These are phyloP conservation scores for Hippocampus kuda DNA, from an alignment of 2,797 vertebrate species.

Conservation along the genomic window DNA sequence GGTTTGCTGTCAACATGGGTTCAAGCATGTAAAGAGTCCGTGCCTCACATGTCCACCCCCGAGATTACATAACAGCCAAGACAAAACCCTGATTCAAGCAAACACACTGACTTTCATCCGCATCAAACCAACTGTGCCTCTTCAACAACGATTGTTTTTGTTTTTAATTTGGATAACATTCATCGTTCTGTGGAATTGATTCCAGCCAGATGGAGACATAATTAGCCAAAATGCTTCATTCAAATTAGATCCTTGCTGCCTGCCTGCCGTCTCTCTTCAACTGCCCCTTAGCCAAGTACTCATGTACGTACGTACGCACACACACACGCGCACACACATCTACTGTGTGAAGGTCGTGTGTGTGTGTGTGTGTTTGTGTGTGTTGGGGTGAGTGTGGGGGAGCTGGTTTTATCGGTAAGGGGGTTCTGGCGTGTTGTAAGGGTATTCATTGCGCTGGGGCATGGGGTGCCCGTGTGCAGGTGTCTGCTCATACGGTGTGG, in stretches of 20 bases:
- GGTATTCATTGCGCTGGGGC: conserved; percentile 72
- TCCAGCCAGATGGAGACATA: conserved; percentile 8
- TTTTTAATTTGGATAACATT: background rate
- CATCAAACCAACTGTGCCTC: conserved; percentile 23
- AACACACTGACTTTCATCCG: conserved; percentile 6
- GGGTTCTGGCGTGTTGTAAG: conserved; percentile 75
- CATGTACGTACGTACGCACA: conserved; percentile 7
- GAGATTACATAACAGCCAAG: background rate
- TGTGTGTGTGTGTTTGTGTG: conserved; percentile 22
- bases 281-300: conserved; percentile 51
- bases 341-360: conserved; percentile 47
- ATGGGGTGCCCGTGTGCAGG: conserved; percentile 72
- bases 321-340: conserved; percentile 18
- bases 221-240: conserved; percentile 19
- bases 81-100: conserved; percentile 18
- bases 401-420: conserved; percentile 65
- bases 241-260: conserved; percentile 28
- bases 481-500: conserved; percentile 73
- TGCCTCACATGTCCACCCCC: no score
- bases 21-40: background rate
- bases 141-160: conserved; percentile 3
- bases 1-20: background rate
- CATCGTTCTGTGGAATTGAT: background rate
- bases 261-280: conserved; percentile 28
- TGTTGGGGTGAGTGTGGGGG: background rate